Base-by-base conservation (phyloP, 2,888 invertebrate species). In the Hanleya hanleyi region DNA sequence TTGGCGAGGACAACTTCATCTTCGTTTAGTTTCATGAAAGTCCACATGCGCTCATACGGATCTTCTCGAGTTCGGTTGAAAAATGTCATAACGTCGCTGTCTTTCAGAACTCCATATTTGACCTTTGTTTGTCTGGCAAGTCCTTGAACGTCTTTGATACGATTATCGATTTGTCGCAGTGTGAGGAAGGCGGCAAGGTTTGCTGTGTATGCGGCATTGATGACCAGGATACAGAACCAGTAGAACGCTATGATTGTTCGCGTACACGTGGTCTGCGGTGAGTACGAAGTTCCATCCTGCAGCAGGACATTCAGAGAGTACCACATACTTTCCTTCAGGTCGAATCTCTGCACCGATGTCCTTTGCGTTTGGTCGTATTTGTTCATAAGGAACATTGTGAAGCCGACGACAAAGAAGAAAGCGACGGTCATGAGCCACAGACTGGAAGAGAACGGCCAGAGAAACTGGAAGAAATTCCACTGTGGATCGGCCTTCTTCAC, bases 101-200 rank as follows among this genome's bases (percentile, higher is more conserved):
- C 82, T 64, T 82, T 82, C 18, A 81, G 70, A 22, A 86, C 77
- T 0, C 86, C 87, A 70, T 87, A 86, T 38, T 74, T 81, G 38
- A 84, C 78, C 29, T 67, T 67, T 7, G 80, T 81, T 68, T 87
- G 87, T 15, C 79, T 69, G 9, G 83, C 83, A 26, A 87, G 79
- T 5, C 79, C 79, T 2, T 84, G 77, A 29, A 85, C 75, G 5
- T 83, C 81, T 70, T 81, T 84, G 68, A 86, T 82, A 22, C 83
- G 73, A 71, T 81, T 77, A 75, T 86, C 87, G 12, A 83, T 83
- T 70, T 86, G 85, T 72, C 86, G 83, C 47, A 84, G 76, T 0
- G 86, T 87, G 0, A 86, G 82, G 71, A 80, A 85, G 26, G 86
- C 86, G 0, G 86, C 86, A n/a, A 87, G 80, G 76, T 87, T 87